phyloP scores from a whole-genome alignment of 2,113 vertebrate species.

The Lamprotornis superbus region DNA sequence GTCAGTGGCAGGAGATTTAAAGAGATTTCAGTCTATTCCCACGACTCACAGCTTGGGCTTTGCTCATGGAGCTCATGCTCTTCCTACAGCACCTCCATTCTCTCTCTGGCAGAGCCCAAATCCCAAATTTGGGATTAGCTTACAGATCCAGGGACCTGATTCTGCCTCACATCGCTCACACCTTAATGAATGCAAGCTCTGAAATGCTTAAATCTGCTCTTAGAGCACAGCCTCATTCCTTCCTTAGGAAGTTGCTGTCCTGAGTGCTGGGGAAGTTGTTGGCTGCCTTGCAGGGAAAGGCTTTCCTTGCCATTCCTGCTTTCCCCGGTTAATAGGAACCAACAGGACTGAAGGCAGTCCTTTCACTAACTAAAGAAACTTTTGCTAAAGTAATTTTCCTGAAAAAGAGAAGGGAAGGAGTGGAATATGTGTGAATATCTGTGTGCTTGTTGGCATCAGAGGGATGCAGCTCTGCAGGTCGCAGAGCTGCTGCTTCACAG shows the following conservation, averaged over 20 bases:
- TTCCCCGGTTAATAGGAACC: neutral
- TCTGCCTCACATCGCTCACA: neutral
- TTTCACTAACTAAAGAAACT: neutral
- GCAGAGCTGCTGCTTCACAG: neutral
- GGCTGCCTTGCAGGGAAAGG: neutral
- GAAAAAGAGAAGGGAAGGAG: neutral
- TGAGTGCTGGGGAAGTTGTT: neutral
- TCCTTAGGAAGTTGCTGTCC: constrained; percentile 17
- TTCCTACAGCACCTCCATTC: neutral
- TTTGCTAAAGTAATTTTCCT: neutral
- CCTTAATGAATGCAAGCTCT: neutral
- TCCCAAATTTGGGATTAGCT: neutral
- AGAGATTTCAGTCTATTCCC: neutral
- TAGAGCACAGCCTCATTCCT: neutral
- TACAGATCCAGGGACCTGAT: neutral
- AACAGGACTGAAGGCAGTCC: neutral
- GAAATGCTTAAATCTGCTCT: neutral
- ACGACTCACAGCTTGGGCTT: neutral
- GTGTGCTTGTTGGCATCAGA: neutral
- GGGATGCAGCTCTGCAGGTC: neutral
- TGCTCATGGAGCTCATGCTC: neutral
- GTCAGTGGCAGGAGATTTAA: neutral
- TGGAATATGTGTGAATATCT: neutral
- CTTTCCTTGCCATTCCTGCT: neutral
- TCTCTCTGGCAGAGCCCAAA: neutral